Conservation (phyloP, 2,888 invertebrate species). For the Plebejus anna region DNA sequence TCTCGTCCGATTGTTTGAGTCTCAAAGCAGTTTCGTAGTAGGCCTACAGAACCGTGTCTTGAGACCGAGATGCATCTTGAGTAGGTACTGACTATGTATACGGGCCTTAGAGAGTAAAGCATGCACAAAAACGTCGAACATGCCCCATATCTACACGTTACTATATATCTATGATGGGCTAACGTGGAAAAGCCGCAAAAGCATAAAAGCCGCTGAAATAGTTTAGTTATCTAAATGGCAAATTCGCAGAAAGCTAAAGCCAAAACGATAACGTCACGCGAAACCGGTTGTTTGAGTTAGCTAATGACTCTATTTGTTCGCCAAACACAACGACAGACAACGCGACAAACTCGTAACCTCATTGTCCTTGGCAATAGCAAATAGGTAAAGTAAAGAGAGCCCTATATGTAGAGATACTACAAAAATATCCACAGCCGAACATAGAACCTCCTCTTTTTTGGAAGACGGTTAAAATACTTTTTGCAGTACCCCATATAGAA, state of each 20-base stretch:
- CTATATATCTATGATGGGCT: too few species aligned
- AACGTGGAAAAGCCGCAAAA: not conserved
- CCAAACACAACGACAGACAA: not conserved
- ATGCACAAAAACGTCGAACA: too few species aligned
- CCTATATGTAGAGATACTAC: not conserved
- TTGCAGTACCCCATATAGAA: too few species aligned
- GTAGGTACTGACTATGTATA: too few species aligned
- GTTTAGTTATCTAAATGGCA: not conserved
- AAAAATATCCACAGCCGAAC: not conserved
- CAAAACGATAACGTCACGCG: not conserved
- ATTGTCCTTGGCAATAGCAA: not conserved
- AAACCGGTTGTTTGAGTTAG: constrained; percentile 24
- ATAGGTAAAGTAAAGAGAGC: not conserved
- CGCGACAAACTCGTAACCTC: not conserved
- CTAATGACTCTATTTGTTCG: not conserved
- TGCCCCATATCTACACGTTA: too few species aligned
- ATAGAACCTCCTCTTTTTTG: too few species aligned
- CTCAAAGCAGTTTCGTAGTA: too few species aligned
- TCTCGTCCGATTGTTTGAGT: too few species aligned
- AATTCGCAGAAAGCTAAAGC: not conserved
- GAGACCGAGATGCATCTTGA: too few species aligned
- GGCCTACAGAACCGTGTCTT: too few species aligned
- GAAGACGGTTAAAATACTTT: too few species aligned
- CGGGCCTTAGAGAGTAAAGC: too few species aligned
- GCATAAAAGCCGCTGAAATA: not conserved